A percentile compares a stretch with the other conserved stretches of the same genome.
Evolutionary conservation across 92 coral and sea anemone genomes (phyloP).

Genomic region (Ricordea florida): DNA sequence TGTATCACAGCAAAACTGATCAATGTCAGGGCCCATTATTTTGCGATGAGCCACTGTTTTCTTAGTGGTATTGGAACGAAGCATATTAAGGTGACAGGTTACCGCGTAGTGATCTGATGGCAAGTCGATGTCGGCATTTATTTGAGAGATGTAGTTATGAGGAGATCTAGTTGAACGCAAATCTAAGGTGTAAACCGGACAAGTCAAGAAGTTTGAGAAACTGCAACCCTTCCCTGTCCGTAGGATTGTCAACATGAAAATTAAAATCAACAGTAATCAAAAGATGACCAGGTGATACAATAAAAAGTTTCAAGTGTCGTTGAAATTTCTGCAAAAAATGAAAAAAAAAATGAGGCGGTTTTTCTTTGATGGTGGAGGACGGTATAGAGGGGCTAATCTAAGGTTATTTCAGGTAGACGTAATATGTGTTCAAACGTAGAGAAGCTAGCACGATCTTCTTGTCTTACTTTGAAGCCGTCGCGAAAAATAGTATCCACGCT

Average conservation of each 20-base stretch:
- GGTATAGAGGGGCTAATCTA: too few relatives aligned
- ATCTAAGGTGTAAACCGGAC: neutral
- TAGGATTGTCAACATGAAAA: neutral
- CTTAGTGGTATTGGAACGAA: conserved; percentile 12
- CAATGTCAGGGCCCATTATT: conserved; percentile 22
- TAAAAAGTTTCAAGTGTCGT: too few relatives aligned
- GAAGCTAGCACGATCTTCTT: too few relatives aligned
- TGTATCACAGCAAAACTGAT: conserved; percentile 18
- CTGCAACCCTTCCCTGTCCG: neutral
- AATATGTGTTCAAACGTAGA: too few relatives aligned
- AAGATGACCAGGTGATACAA: neutral
- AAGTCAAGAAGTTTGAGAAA: neutral
- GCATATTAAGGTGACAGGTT: neutral
- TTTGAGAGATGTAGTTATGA: neutral
- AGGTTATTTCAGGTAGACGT: too few relatives aligned
- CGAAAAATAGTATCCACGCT: too few relatives aligned
- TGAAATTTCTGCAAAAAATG: too few relatives aligned
- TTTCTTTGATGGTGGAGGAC: too few relatives aligned
- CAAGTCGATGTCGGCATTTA: neutral
- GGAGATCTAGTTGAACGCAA: neutral
- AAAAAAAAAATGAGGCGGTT: too few relatives aligned
- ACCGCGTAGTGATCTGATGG: conserved; percentile 27
- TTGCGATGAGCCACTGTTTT: conserved; percentile 11
- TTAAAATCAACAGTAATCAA: neutral
- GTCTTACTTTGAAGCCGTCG: too few relatives aligned